Conservation (phyloP, 1,140 invertebrate species). For the Physella acuta region DNA sequence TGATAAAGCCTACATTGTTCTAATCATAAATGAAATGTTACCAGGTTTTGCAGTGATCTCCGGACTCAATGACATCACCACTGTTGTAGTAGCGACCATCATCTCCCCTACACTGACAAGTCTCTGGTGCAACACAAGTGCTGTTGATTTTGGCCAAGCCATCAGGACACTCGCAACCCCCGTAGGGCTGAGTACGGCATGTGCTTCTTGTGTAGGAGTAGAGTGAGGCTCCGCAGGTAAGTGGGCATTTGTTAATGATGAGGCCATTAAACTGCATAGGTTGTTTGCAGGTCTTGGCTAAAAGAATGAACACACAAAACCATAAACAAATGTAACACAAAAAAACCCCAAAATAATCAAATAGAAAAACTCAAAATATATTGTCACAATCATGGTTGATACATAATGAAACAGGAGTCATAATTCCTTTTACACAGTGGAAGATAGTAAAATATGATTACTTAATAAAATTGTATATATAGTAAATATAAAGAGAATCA, state of each 20-base stretch:
- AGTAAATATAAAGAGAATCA: no score
- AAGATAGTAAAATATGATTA: no score
- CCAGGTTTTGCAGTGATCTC: slow-evolving; percentile 3
- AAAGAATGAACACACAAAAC: background rate
- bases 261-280: slow-evolving; percentile 7
- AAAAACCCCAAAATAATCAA: no score
- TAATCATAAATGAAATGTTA: no score
- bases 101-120: slow-evolving; percentile 9
- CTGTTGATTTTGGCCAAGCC: slow-evolving; percentile 18
- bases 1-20: no score
- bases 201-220: background rate
- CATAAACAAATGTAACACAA: no score
- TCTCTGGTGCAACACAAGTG: slow-evolving; percentile 2
- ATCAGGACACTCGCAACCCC: slow-evolving; percentile 10
- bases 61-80: slow-evolving; percentile 1
- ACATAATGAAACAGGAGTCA: no score
- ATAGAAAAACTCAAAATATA: no score
- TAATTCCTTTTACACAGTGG: no score
- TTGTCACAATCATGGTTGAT: no score
- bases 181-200: background rate
- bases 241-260: slow-evolving; percentile 17
- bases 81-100: slow-evolving; percentile 4
- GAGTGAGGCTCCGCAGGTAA: slow-evolving; percentile 1
- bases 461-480: no score
- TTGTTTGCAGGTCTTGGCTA: slow-evolving; percentile 1